These are phyloP conservation scores for Aproaerema taeniolella DNA, from an alignment of 2,888 invertebrate species.

Conservation along the genomic window DNA sequence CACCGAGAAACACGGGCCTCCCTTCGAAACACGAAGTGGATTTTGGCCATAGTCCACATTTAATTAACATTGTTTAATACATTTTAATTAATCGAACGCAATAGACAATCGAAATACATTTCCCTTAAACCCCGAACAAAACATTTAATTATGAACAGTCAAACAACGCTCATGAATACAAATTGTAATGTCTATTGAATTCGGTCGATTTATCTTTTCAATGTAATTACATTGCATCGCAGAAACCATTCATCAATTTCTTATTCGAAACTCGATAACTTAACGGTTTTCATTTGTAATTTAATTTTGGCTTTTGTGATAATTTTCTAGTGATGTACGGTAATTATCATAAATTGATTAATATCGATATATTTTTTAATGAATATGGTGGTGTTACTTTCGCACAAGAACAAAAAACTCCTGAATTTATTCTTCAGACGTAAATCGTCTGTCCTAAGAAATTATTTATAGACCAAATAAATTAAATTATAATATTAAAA, in stretches of 20 bases:
- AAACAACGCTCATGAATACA: constrained; percentile 7
- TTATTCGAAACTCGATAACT: constrained; percentile 63
- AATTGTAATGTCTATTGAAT: constrained; percentile 6
- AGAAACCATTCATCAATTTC: constrained; percentile 57
- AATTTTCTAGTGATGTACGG: constrained; percentile 31
- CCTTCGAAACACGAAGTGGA: too few species aligned
- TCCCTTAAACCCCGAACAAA: constrained; percentile 4
- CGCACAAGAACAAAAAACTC: too few species aligned
- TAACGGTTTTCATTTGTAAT: constrained; percentile 62
- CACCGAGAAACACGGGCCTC: too few species aligned
- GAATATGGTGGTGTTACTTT: too few species aligned
- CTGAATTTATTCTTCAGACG: too few species aligned
- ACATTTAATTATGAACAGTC: constrained; percentile 6
- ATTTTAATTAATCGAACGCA: neutral
- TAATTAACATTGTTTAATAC: too few species aligned
- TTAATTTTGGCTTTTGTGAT: constrained; percentile 55
- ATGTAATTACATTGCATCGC: constrained; percentile 42
- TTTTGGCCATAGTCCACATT: too few species aligned
- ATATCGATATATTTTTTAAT: neutral
- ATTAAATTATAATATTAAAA: too few species aligned
- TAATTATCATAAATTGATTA: neutral
- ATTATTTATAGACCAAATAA: too few species aligned
- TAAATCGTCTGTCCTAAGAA: too few species aligned
- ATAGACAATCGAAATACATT: neutral
- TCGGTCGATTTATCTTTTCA: constrained; percentile 16